Evolutionary conservation across 2,113 vertebrate species (phyloP).

Genomic region (Crotalus viridis): DNA sequence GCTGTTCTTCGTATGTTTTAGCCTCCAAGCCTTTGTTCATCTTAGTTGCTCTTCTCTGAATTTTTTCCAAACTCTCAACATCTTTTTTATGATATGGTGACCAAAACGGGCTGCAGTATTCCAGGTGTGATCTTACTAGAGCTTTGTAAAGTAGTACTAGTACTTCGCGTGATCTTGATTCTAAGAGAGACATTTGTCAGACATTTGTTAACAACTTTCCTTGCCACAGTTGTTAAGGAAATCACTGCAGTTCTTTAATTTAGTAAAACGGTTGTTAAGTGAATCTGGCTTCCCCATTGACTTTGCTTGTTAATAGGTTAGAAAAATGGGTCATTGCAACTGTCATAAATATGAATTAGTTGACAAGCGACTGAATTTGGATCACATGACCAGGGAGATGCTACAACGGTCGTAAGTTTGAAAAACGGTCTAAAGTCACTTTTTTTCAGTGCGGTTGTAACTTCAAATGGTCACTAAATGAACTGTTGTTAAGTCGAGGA

Average conservation of each 20-base stretch:
- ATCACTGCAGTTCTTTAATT: not conserved
- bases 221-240: not conserved
- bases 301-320: not conserved
- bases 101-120: no score
- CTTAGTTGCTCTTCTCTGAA: no score
- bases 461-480: not conserved
- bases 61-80: no score
- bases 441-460: not conserved
- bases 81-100: no score
- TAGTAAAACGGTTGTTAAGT: not conserved
- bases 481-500: not conserved
- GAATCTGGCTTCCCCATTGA: not conserved
- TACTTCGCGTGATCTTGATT: no score
- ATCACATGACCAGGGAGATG: not conserved
- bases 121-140: no score
- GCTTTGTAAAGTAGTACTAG: no score
- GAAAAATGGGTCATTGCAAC: not conserved
- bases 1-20: no score
- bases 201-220: no score
- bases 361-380: not conserved
- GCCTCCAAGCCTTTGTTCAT: no score
- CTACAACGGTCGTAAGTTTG: not conserved
- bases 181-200: no score
- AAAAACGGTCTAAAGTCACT: not conserved
- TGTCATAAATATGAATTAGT: not conserved